A percentile compares a stretch with the other conserved stretches of the same genome.
Conservation (phyloP, 2,113 vertebrate species). For the Albula goreensis region DNA sequence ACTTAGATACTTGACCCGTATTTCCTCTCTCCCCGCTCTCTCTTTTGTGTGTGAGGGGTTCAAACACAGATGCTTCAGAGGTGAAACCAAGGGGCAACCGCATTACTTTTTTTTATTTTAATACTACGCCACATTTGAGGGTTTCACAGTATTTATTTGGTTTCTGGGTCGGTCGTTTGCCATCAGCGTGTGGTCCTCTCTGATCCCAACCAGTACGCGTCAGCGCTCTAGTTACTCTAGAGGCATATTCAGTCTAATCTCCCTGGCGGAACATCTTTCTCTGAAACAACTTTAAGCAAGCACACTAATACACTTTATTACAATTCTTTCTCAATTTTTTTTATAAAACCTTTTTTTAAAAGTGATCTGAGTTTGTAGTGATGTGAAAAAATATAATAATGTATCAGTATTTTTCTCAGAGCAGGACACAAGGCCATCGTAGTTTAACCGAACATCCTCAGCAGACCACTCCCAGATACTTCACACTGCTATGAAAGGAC, state of each 20-base stretch:
- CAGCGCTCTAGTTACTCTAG: conserved; percentile 20
- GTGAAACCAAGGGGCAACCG: conserved; percentile 36
- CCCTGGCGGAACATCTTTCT: neutral
- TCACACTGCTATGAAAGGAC: no score
- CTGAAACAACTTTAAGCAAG: neutral
- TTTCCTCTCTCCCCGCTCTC: neutral
- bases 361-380: neutral
- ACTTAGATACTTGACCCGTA: conserved; percentile 15
- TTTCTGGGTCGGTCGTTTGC: conserved; percentile 20
- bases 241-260: conserved; percentile 11
- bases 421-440: neutral
- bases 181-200: conserved; percentile 22
- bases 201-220: conserved; percentile 31
- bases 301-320: no score
- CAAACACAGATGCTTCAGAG: conserved; percentile 23
- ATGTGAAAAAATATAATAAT: neutral
- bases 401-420: neutral
- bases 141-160: conserved; percentile 32
- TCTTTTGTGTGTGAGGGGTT: conserved; percentile 8
- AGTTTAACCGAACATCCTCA: neutral
- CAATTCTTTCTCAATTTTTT: neutral
- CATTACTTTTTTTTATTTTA: conserved; percentile 19
- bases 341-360: neutral
- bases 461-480: no score
- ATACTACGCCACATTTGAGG: conserved; percentile 30